Conservation (phyloP, 1,140 invertebrate genomes). For the Cecropterus lyciades region DNA sequence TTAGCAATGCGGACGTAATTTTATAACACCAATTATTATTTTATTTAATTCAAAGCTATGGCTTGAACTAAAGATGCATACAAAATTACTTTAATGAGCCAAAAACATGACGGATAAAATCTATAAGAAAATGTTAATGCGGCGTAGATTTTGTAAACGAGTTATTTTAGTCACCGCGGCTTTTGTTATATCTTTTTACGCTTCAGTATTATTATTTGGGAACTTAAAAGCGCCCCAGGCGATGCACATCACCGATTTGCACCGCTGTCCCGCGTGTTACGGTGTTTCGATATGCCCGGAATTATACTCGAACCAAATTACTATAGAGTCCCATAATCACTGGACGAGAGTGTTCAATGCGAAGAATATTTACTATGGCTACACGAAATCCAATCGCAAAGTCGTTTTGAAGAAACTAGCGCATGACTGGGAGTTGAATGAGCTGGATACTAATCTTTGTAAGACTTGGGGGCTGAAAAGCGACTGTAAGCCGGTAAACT, state of each 20-base stretch:
- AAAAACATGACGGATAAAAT: conserved; percentile 55
- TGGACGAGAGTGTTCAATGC: conserved; percentile 68
- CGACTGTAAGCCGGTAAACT: conserved; percentile 59
- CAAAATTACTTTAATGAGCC: conserved; percentile 33
- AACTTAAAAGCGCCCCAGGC: conserved; percentile 61
- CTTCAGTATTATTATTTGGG: conserved; percentile 63
- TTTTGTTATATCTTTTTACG: conserved; percentile 62
- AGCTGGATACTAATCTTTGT: conserved; percentile 66
- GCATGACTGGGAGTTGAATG: conserved; percentile 65
- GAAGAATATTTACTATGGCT: conserved; percentile 73
- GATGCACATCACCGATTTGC: conserved; percentile 65
- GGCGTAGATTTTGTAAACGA: conserved; percentile 65
- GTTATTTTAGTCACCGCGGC: conserved; percentile 45
- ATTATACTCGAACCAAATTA: conserved; percentile 71
- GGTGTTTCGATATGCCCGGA: conserved; percentile 72
- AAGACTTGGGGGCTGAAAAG: conserved; percentile 53
- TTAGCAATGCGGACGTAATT: too few relatives aligned
- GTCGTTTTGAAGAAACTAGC: conserved; percentile 72
- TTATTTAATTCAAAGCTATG: background rate
- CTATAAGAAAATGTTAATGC: conserved; percentile 57
- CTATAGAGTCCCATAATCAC: conserved; percentile 46
- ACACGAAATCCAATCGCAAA: conserved; percentile 62
- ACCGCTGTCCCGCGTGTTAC: conserved; percentile 71
- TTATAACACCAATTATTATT: too few relatives aligned
- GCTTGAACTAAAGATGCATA: background rate